Conservation (phyloP, 2,113 vertebrate genomes). For the Platichthys flesus region DNA sequence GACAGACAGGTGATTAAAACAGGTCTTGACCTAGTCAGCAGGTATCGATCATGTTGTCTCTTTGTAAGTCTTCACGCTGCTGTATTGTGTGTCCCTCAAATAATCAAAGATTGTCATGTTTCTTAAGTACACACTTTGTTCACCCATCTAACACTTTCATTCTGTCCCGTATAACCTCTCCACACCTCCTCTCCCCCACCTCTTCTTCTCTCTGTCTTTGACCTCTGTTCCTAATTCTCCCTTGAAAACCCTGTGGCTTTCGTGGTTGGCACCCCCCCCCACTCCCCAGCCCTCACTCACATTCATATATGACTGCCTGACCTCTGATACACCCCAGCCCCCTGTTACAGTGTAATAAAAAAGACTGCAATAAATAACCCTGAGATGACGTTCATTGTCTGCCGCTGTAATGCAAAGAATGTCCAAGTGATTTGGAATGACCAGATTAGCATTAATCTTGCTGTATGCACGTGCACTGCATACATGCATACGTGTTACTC, state of each 20-base stretch:
- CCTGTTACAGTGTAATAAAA: slow-evolving; percentile 66
- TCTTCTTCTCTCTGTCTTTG: slow-evolving; percentile 3
- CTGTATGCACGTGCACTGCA: not conserved
- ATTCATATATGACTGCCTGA: slow-evolving; percentile 50
- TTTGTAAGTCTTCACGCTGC: slow-evolving; percentile 1
- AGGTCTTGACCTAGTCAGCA: slow-evolving; percentile 49
- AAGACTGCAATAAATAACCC: slow-evolving; percentile 59
- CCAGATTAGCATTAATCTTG: slow-evolving; percentile 64
- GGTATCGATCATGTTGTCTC: slow-evolving; percentile 46
- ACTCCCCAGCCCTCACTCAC: slow-evolving; percentile 1
- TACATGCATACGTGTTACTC: not conserved
- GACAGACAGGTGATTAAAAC: slow-evolving; percentile 53
- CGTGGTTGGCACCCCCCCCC: slow-evolving; percentile 6
- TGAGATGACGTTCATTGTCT: slow-evolving; percentile 59
- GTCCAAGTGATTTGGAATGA: slow-evolving; percentile 46
- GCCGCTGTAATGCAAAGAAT: slow-evolving; percentile 56
- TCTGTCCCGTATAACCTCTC: slow-evolving; percentile 1
- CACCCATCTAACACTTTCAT: not conserved
- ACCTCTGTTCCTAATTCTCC: slow-evolving; percentile 43
- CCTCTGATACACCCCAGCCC: slow-evolving; percentile 53
- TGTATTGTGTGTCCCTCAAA: not conserved
- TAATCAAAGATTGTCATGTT: not conserved
- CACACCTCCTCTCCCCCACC: not conserved
- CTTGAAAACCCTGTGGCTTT: slow-evolving; percentile 38
- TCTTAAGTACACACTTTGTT: not conserved